Conservation (phyloP, 2,797 vertebrate species). For the Dicrostonyx torquatus region DNA sequence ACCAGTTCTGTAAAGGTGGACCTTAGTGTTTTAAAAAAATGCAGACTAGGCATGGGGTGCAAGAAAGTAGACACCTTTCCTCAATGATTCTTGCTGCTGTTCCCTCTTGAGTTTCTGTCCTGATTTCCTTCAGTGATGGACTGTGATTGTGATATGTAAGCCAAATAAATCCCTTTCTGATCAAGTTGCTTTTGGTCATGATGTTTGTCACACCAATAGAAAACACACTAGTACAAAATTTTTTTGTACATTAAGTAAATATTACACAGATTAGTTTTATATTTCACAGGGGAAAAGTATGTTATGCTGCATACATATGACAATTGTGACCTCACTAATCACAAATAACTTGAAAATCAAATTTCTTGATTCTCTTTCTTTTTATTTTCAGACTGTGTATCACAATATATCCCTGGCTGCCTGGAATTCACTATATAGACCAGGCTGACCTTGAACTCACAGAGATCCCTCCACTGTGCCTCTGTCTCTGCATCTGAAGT, state of each 20-base stretch:
- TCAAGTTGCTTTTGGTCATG: neutral
- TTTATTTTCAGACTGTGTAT: neutral
- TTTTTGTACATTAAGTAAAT: neutral
- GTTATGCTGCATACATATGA: neutral
- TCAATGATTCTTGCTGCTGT: neutral
- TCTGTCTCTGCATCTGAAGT: neutral
- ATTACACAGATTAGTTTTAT: neutral
- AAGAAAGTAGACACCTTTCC: neutral
- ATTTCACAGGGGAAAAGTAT: neutral
- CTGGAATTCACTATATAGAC: neutral
- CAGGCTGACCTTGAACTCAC: neutral
- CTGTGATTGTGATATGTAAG: neutral
- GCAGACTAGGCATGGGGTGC: too few species aligned
- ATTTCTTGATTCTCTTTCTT: neutral
- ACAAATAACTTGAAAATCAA: conserved; percentile 41
- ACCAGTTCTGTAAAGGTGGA: neutral
- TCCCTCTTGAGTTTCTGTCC: neutral
- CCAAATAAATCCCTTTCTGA: neutral
- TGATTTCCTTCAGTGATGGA: neutral
- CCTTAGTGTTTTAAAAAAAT: neutral
- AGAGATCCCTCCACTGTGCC: neutral
- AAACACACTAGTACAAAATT: neutral
- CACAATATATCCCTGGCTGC: neutral
- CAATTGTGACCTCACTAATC: conserved; percentile 6
- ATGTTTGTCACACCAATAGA: neutral